Base-by-base conservation (phyloP, 2,888 invertebrate genomes). In the Urechis unicinctus region DNA sequence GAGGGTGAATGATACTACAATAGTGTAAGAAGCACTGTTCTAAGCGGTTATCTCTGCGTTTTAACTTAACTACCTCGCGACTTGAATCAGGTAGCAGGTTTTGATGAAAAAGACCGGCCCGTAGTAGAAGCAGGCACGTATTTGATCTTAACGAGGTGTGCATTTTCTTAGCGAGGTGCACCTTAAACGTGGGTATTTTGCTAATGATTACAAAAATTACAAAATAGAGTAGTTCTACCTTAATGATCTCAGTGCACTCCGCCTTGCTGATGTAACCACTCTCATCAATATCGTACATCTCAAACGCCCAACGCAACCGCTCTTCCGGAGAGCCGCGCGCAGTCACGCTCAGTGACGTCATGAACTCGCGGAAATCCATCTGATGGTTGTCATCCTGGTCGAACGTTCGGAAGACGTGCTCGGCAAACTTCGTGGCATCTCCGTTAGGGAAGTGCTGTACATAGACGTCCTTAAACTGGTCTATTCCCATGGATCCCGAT, bases 251-350 rank as follows among this genome's bases (percentile, higher is more conserved):
- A 2, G 41, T 28, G 46, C 53, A 53, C 26, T 56, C 56, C 4
- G 28, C 49, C 45, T 50, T 56, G 22, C 43, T 42, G 44, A 56
- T 53, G 24, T 42, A 56, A 1, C 56, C 56, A 44, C 43, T 53
- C n/a, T 56, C 56, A 44, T 56, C 53, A n/a, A 56, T 53, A 29
- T 56, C 56, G 46, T 56, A 56, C 56, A 56, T 56, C 9, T 31
- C 42, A 36, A 56, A 56, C 26, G 56, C 56, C 56, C 56, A 56
- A 21, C 31, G 47, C 1, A 56, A 50, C n/a, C 56, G 3, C 26
- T 56, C 56, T 24, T 42, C 29, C 28, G 56, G 31, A 13, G 28
- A 43, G 3, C 56, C 56, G 3, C 53, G 48, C 6, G 53, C 56
- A 17, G 56, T 56, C 21, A 56, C 43, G 41, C 56, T 56, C 9